These are phyloP conservation scores for Doris montereyensis DNA, from an alignment of 2,888 invertebrate genomes.

Conservation along the genomic window DNA sequence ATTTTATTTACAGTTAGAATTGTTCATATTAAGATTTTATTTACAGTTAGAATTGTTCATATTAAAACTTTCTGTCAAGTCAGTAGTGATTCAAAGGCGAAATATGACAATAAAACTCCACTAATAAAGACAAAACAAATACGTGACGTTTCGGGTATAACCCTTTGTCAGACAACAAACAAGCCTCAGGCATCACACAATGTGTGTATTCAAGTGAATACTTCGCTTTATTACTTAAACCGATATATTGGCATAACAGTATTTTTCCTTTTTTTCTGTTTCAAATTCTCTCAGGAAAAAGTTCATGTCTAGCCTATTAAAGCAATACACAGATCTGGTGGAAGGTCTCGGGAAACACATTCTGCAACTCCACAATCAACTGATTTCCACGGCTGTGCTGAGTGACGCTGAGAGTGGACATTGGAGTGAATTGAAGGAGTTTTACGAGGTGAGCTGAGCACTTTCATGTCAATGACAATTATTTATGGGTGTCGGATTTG, in stretches of 20 bases:
- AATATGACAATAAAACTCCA: too few species aligned
- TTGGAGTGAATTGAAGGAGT: conserved; percentile 68
- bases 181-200: too few species aligned
- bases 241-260: neutral
- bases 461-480: too few species aligned
- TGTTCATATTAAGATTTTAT: neutral
- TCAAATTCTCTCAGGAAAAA: conserved; percentile 56
- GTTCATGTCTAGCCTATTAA: conserved; percentile 60
- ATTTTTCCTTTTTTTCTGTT: neutral
- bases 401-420: conserved; percentile 68
- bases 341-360: conserved; percentile 62
- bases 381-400: conserved; percentile 63
- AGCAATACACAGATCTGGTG: conserved; percentile 65
- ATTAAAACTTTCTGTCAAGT: neutral
- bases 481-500: too few species aligned
- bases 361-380: conserved; percentile 61
- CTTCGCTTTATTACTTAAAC: too few species aligned
- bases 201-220: too few species aligned
- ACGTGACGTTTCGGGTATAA: too few species aligned
- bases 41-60: neutral
- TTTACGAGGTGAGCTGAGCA: conserved; percentile 64
- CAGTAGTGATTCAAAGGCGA: too few species aligned
- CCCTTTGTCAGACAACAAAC: too few species aligned
- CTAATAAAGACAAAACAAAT: too few species aligned
- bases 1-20: neutral